Conservation (phyloP, 2,113 vertebrate genomes). For the Dicrurus megarhynchus region DNA sequence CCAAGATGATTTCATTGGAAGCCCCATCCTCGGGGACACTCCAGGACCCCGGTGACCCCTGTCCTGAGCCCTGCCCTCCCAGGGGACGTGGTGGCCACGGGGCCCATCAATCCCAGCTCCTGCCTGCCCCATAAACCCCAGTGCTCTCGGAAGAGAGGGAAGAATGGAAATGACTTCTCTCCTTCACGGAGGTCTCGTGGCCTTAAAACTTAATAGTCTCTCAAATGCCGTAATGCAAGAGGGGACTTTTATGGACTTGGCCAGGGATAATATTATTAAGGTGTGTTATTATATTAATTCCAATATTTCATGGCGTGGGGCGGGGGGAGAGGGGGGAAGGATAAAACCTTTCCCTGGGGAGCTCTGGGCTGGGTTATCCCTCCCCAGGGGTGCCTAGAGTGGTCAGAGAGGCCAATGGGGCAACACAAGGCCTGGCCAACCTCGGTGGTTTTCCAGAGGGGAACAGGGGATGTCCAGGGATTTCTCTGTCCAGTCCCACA, state of each 20-base stretch:
- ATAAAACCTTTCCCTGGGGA: background rate
- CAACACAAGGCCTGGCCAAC: background rate
- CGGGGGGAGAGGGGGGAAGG: background rate
- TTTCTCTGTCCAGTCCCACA: background rate
- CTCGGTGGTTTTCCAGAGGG: background rate
- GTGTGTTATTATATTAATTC: constrained; percentile 61
- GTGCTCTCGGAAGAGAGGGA: background rate
- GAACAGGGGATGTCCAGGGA: background rate
- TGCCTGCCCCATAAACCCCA: constrained; percentile 31
- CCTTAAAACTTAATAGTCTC: constrained; percentile 82
- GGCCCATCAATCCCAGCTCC: background rate
- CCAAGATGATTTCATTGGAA: background rate
- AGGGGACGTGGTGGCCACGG: background rate
- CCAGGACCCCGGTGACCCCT: background rate
- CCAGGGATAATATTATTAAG: constrained; percentile 73
- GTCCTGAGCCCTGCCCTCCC: background rate
- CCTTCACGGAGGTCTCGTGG: constrained; percentile 70
- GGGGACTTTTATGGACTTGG: constrained; percentile 77
- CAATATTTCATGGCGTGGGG: constrained; percentile 34
- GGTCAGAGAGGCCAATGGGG: background rate
- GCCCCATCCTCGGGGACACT: background rate
- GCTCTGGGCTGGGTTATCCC: background rate
- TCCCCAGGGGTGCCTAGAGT: background rate
- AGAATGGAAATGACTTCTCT: constrained; percentile 55
- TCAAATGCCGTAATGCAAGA: constrained; percentile 70